These are phyloP conservation scores for western clawed frog (Xenopus tropicalis) DNA, from an alignment of 2,113 vertebrate species.

Conservation along the genomic window DNA sequence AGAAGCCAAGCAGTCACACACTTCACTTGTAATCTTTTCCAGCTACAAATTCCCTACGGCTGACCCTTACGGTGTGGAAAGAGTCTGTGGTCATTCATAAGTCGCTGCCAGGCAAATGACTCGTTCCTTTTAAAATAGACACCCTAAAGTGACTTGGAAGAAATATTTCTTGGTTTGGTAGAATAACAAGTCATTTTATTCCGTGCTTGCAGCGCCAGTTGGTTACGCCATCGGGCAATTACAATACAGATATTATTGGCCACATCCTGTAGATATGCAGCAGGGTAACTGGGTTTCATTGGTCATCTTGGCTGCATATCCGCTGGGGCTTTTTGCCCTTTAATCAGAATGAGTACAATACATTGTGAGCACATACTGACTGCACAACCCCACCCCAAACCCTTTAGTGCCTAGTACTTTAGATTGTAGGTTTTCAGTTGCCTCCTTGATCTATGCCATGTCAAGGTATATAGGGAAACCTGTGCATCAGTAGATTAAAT, in stretches of 20 bases:
- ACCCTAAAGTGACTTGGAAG: conserved; percentile 13
- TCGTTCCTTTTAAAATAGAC: conserved; percentile 11
- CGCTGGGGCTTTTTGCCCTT: too few relatives aligned
- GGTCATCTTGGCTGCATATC: too few relatives aligned
- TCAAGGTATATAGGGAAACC: too few relatives aligned
- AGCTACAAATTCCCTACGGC: conserved; percentile 18
- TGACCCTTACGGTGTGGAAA: conserved; percentile 12
- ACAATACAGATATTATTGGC: neutral
- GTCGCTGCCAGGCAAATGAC: conserved; percentile 18
- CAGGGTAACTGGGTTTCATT: neutral
- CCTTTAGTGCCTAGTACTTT: too few relatives aligned
- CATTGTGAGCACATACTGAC: too few relatives aligned
- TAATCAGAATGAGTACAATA: too few relatives aligned
- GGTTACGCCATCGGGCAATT: neutral
- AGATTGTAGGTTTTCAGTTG: too few relatives aligned
- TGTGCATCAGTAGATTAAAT: too few relatives aligned
- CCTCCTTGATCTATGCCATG: too few relatives aligned
- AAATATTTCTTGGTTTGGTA: neutral
- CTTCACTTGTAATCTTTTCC: conserved; percentile 33
- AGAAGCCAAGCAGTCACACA: conserved; percentile 18
- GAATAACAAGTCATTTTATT: conserved; percentile 14
- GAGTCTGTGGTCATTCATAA: conserved; percentile 19
- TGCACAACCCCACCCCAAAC: too few relatives aligned
- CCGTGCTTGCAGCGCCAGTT: conserved; percentile 1
- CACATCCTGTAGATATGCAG: neutral